Conservation (phyloP, 2,888 invertebrate species). For the Girardia tigrina region DNA sequence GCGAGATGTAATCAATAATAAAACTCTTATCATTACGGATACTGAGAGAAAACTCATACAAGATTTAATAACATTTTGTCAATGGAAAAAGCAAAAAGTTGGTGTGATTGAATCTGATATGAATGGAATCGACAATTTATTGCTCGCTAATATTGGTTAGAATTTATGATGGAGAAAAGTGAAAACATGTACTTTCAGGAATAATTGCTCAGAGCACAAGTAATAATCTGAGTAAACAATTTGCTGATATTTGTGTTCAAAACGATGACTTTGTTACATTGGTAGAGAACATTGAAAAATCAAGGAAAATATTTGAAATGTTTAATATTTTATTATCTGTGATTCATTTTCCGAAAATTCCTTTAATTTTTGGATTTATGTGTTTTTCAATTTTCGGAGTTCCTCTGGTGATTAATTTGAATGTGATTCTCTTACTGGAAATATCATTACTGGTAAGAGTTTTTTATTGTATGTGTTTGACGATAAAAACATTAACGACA, state of each 20-base stretch:
- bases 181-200: background rate
- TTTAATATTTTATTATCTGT: background rate
- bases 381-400: background rate
- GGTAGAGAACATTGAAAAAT: background rate
- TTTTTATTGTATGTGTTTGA: too few relatives aligned
- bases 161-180: background rate
- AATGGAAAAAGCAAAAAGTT: background rate
- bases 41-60: background rate
- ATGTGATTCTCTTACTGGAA: background rate
- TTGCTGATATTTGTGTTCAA: background rate
- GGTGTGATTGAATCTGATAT: background rate
- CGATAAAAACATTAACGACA: too few relatives aligned
- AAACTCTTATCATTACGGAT: background rate
- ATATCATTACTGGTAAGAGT: background rate
- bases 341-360: background rate
- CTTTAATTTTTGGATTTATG: background rate
- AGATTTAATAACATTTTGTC: background rate
- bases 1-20: background rate
- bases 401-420: background rate
- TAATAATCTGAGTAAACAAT: constrained; percentile 6
- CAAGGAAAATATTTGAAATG: background rate
- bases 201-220: background rate
- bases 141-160: background rate
- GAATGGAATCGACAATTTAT: background rate
- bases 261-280: background rate